Evolutionary conservation across 2,888 invertebrate species (phyloP).

Genomic region (Diarsia rubi): DNA sequence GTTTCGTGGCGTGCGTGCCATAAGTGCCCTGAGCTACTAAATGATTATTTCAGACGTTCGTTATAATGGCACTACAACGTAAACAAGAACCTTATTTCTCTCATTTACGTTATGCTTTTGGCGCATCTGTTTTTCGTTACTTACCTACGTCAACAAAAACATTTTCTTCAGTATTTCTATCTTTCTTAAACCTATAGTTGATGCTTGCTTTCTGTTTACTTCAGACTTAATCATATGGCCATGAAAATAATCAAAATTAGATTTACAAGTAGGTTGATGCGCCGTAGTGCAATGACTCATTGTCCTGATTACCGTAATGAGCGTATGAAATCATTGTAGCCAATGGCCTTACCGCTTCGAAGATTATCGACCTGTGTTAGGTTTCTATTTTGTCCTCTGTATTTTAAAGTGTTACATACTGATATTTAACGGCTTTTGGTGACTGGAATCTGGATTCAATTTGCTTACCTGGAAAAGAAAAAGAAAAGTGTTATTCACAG

Average conservation of each 20-base stretch:
- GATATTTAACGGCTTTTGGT: not conserved
- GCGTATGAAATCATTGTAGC: conserved; percentile 35
- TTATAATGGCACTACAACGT: conserved; percentile 17
- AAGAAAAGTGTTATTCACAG: not conserved
- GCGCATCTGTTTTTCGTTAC: not conserved
- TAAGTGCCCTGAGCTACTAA: conserved; percentile 17
- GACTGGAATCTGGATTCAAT: conserved; percentile 2
- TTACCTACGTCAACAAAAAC: not conserved
- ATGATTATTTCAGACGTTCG: conserved; percentile 23
- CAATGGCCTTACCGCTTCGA: conserved; percentile 36
- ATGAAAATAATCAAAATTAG: conserved; percentile 47
- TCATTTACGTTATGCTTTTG: conserved; percentile 11
- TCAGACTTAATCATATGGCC: conserved; percentile 15
- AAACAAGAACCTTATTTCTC: conserved; percentile 19
- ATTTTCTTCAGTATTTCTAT: not conserved
- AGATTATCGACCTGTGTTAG: conserved; percentile 43
- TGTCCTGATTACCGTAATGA: conserved; percentile 52
- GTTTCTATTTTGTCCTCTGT: conserved; percentile 29
- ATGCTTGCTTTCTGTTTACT: not conserved
- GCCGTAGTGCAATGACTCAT: conserved; percentile 42
- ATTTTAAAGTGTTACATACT: conserved; percentile 34
- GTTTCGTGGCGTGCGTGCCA: conserved; percentile 26
- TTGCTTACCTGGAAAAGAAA: conserved; percentile 52
- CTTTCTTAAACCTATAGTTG: not conserved
- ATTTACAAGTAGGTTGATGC: conserved; percentile 48